Conservation (phyloP, 2,797 vertebrate species). For the Gouania willdenowi region DNA sequence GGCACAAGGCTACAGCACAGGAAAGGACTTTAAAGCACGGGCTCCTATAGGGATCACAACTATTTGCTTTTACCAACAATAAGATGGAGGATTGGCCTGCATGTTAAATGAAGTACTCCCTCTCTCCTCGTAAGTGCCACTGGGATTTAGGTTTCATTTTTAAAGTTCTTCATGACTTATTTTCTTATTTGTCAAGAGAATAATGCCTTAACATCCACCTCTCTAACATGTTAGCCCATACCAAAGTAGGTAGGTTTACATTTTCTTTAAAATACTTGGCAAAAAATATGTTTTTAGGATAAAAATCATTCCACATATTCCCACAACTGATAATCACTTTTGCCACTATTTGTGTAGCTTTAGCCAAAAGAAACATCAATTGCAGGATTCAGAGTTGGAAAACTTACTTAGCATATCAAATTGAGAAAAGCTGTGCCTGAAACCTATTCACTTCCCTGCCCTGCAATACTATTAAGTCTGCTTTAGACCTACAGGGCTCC, state of each 20-base stretch:
- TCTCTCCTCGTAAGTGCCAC: slow-evolving; percentile 50
- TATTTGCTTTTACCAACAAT: too few species aligned
- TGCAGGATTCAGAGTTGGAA: slow-evolving; percentile 26
- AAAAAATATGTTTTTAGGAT: background rate
- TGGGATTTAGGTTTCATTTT: slow-evolving; percentile 45
- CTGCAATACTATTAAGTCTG: slow-evolving; percentile 44
- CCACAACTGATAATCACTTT: background rate
- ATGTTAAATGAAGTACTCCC: slow-evolving; percentile 52
- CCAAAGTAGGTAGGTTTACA: slow-evolving; percentile 73
- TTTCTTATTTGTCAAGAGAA: slow-evolving; percentile 57
- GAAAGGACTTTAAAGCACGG: slow-evolving; percentile 32
- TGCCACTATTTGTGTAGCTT: slow-evolving; percentile 8
- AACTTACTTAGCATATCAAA: slow-evolving; percentile 47
- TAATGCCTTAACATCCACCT: slow-evolving; percentile 78
- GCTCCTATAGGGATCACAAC: slow-evolving; percentile 39
- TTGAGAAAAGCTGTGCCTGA: slow-evolving; percentile 59
- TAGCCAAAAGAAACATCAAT: slow-evolving; percentile 31
- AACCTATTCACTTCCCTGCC: slow-evolving; percentile 33
- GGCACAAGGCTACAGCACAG: slow-evolving; percentile 31
- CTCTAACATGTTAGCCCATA: slow-evolving; percentile 49
- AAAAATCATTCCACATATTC: background rate
- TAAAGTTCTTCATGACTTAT: slow-evolving; percentile 41
- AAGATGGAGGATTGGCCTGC: slow-evolving; percentile 49
- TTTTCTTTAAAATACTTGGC: slow-evolving; percentile 18
- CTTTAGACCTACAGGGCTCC: slow-evolving; percentile 28